Base-by-base conservation (phyloP, 2,888 invertebrate species). In the Protonemura montana region DNA sequence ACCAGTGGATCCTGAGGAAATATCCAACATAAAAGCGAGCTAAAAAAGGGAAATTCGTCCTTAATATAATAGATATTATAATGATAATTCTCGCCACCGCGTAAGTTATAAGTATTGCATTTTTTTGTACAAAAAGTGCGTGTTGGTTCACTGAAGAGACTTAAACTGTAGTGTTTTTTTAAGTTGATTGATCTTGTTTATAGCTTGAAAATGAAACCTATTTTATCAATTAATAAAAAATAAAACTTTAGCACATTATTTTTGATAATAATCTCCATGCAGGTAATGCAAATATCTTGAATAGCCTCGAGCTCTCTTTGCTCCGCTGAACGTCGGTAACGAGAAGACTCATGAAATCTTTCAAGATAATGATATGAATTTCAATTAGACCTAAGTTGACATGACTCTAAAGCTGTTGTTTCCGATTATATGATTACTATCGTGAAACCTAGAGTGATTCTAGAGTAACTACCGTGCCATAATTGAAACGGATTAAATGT, bases 301-400 rank as follows among this genome's bases (percentile, higher is more conserved):
- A 59, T 59, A 16, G 59, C 59, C 59, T 59, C 59, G 16, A 59
- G 59, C 59, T 21, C 59, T 59, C 59, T 59, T 3, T 59, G 59
- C 59, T 59, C 3, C 59, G 59, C 1, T 59, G 59, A 21, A 59
- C 16, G 59, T 16, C 21, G 59, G 59, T 28, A 13, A 78, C 27
- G 2, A 78, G 78, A 29, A 78, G 5, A 2, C 10, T 78, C 21
- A 29, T 78, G 25, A 28, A 81, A 81, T 81, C 29, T 81, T n/a
- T 10, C 21, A n/a, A 30, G 81, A 81, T 81, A 30, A 81, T 59
- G 59, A 21, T 10, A 59, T 81, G 81, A 30, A 81, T 81, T 78
- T 78, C 78, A 29, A 29, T 29, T 29, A 78, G 78, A 29, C 78
- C 26, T 78, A 78, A 78, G n/a, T 78, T 29, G 29, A 78, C 78